A percentile compares a stretch with the other conserved stretches of the same genome.
Evolutionary conservation across 2,888 invertebrate genomes (phyloP).

Genomic region (Orthosia gracilis): DNA sequence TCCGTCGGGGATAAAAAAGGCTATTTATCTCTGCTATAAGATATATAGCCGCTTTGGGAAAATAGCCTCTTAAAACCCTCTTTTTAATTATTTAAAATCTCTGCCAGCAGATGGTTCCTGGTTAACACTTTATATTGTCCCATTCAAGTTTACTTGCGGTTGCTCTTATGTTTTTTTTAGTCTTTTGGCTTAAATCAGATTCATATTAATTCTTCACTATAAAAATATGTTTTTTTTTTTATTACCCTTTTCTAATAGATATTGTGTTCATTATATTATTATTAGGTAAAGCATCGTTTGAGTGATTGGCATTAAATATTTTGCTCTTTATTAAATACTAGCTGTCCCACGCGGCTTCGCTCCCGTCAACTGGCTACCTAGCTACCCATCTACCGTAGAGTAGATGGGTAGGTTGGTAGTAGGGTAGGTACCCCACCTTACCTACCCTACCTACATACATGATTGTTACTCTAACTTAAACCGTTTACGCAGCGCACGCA

Average conservation of each 20-base stretch:
- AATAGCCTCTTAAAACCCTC: constrained; percentile 25
- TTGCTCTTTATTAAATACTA: neutral
- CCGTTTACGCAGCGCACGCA: no score
- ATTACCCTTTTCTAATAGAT: no score
- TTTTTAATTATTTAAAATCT: constrained; percentile 53
- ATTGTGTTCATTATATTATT: no score
- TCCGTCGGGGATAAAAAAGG: constrained; percentile 1
- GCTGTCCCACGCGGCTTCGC: no score
- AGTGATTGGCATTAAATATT: neutral
- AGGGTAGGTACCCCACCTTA: no score
- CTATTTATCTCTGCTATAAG: constrained; percentile 57
- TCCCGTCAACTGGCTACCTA: no score
- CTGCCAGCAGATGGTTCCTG: constrained; percentile 42
- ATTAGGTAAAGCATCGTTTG: neutral
- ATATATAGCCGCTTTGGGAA: constrained; percentile 37
- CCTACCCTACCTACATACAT: no score
- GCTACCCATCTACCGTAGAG: no score
- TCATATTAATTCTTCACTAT: neutral
- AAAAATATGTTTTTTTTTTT: neutral
- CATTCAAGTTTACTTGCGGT: neutral
- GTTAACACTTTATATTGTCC: constrained; percentile 34
- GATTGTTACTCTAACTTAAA: no score
- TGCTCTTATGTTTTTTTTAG: neutral
- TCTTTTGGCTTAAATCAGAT: neutral
- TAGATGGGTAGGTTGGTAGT: no score